A percentile compares a stretch with the other conserved stretches of the same genome.
These are phyloP conservation scores for Calephelis nemesis DNA, from an alignment of 1,140 invertebrate species.

Conservation along the genomic window DNA sequence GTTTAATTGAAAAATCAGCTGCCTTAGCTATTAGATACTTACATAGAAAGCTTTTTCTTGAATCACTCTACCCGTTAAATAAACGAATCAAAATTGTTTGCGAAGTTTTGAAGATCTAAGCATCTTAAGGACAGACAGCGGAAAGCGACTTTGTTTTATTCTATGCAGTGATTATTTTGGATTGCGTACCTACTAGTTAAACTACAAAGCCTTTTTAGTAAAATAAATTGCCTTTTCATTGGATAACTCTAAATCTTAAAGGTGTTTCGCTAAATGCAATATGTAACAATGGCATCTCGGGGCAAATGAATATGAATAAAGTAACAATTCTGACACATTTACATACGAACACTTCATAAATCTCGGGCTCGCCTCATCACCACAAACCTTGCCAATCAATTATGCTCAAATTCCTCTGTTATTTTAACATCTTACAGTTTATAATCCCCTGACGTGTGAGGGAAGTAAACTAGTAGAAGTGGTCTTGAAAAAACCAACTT, in stretches of 20 bases:
- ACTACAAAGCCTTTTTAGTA: not conserved
- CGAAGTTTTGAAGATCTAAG: too few species aligned
- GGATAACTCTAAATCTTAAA: constrained; percentile 2
- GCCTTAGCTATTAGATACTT: not conserved
- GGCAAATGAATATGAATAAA: constrained; percentile 22
- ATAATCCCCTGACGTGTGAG: constrained; percentile 49
- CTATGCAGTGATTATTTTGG: too few species aligned
- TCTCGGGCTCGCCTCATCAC: constrained; percentile 41
- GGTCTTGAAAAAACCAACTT: constrained; percentile 32
- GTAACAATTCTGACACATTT: constrained; percentile 37
- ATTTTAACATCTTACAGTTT: constrained; percentile 51
- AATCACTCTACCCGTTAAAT: not conserved
- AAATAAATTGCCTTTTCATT: not conserved
- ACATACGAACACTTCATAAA: constrained; percentile 54
- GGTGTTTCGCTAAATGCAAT: constrained; percentile 21
- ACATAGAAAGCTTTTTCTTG: not conserved
- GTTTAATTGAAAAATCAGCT: not conserved
- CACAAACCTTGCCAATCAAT: constrained; percentile 40
- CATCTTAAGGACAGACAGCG: too few species aligned
- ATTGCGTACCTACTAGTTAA: too few species aligned
- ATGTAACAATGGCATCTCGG: constrained; percentile 13
- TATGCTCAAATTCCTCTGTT: constrained; percentile 39
- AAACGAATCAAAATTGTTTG: too few species aligned
- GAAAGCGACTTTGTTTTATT: too few species aligned
- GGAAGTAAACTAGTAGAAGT: constrained; percentile 46